These are phyloP conservation scores for Drosophila paramelanica DNA, from an alignment of 2,888 invertebrate species.

Conservation along the genomic window DNA sequence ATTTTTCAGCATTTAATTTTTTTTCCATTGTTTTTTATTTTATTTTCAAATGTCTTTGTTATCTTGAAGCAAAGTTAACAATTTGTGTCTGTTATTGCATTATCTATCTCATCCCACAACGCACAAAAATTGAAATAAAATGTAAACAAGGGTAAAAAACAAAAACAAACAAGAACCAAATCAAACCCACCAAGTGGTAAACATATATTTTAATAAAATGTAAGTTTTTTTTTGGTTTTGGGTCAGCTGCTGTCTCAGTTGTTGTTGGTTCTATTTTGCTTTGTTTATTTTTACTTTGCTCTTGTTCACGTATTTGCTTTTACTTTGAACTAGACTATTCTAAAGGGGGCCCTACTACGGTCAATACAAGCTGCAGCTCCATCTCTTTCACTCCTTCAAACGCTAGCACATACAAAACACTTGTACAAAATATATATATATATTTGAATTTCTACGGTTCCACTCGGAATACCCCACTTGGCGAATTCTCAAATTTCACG, in stretches of 20 bases:
- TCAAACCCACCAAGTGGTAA: background rate
- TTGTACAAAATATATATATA: constrained; percentile 26
- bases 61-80: constrained; percentile 45
- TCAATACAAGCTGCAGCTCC: constrained; percentile 18
- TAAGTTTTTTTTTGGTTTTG: background rate
- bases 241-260: background rate
- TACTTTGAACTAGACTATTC: constrained; percentile 39
- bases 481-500: background rate
- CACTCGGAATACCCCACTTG: constrained; percentile 11
- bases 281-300: background rate
- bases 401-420: constrained; percentile 24
- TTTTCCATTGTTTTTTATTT: constrained; percentile 21
- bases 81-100: constrained; percentile 37
- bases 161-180: constrained; percentile 3
- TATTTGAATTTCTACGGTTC: constrained; percentile 17
- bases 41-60: constrained; percentile 52
- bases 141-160: constrained; percentile 19
- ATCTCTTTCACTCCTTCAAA: constrained; percentile 29
- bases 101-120: constrained; percentile 6
- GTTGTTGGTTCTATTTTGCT: background rate
- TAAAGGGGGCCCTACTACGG: constrained; percentile 18
- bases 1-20: constrained; percentile 48
- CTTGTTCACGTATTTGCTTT: background rate
- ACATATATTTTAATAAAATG: constrained; percentile 7
- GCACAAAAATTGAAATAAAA: constrained; percentile 10